Base-by-base conservation (phyloP, 2,113 vertebrate species). In the Stictonetta naevosa region DNA sequence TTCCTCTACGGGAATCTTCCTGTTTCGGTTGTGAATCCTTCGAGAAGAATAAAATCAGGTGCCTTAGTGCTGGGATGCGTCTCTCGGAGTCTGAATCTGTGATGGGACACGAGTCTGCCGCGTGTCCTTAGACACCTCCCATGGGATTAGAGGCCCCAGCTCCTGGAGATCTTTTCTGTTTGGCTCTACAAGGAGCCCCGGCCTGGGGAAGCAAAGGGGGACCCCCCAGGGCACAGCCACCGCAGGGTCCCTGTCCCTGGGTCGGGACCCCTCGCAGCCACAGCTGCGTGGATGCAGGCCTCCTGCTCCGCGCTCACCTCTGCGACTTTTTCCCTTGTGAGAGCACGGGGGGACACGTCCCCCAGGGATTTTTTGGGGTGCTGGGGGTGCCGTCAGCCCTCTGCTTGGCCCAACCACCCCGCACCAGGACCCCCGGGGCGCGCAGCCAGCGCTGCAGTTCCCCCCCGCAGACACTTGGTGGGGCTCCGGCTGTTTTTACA, bases 401-500 rank as follows among this genome's bases (percentile, higher is more conserved):
- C 46, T 22, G 20, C 46, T 48, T 48, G 46, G 10, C 46, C 46
- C 46, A 21, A 48, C 2, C 10, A 22, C 46, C 46, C 20, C 1
- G 46, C 46, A 48, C 10, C 6, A 16, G 42, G 42, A 42, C 42
- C 42, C 42, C 42, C 20, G 46, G 44, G 46, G 20, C 46, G 20
- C 46, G 19, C 46, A 21, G 46, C 20, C 93, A 79, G 66, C 68
- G 1, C 31, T 84, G 96, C 96, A 95, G 88, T 97, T 94, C 93
- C 4, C 66, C 66, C 40, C 53, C 88, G 66, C 88, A 95, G 77
- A 84, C 95, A 58, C 96, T 83, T 75, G 95, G 95, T 97, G 96
- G 96, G 80, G 95, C 95, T 93, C 13, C 68, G 34, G 94, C 91
- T 91, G 90, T 93, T 96, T 96, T 96, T 93, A 95, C 93, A 96